Evolutionary conservation across 2,888 invertebrate genomes (phyloP), one percentile per base, ranked within the genome.

Genomic region (Psococerastis gibbosa): DNA sequence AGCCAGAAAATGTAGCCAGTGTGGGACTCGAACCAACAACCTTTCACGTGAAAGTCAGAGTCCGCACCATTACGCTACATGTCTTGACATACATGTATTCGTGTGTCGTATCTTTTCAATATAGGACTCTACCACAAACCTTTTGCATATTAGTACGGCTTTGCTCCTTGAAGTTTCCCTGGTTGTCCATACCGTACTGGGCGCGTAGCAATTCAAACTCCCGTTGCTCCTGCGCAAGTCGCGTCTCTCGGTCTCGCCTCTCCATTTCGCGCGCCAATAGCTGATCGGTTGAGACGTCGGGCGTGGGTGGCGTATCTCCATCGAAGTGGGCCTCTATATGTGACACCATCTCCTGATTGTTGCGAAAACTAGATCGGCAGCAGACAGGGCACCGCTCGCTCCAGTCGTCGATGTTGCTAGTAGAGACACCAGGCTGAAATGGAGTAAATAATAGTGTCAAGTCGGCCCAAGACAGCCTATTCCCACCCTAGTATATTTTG

Each of bases 151-250:
- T 80, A 48, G 75, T 75, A 13, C 79, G 75, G 17, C 80, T 80
- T 48, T 85, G 78, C 53, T 79, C 77, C 38, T 75, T 65, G 61
- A 77, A 84, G 54, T 80, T 82, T 4, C 80, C 82, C 54, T 83
- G 81, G 57, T 82, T 81, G 56, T 84, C 84, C 87, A 88, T 87
- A 2, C 87, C 87, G 55, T 85, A 87, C 57, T 84, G 82, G 2
- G 83, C 84, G 70, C 76, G 54, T 31, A 85, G 58, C 61, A 82
- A 62, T 55, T 83, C 80, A 58, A 85, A 85, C 58, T 85, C 84
- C 35, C 77, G 71, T 55, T 83, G 78, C 55, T 85, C 84, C 18
- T 80, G 66, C 49, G 74, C 68, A 51, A 73, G 70, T 52, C 78
- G 70, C 0, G 79, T 80, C 55, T 81, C 79, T 47, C 70, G 66